Percentiles rank a stretch among this genome's conserved stretches.
phyloP scores from a whole-genome alignment of 2,888 invertebrate genomes.

The Asteroscopus sphinx region DNA sequence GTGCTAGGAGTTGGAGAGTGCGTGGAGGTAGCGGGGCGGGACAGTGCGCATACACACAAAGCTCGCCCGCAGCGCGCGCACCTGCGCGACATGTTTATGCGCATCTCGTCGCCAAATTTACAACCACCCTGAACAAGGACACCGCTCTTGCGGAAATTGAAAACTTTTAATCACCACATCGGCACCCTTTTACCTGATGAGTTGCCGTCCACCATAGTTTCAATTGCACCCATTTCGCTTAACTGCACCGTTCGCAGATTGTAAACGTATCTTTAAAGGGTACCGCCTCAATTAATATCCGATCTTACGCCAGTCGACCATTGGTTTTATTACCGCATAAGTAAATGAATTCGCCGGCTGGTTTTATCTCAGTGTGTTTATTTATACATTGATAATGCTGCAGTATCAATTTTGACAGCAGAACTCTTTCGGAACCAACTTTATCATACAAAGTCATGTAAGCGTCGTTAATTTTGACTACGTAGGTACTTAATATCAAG shows the following conservation, averaged over 20 bases:
- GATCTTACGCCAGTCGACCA: slow-evolving; percentile 61
- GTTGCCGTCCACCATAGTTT: slow-evolving; percentile 61
- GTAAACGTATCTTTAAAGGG: slow-evolving; percentile 70
- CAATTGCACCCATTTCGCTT: slow-evolving; percentile 47
- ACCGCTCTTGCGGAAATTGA: slow-evolving; percentile 75
- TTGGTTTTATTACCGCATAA: slow-evolving; percentile 62
- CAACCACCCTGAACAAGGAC: slow-evolving; percentile 62
- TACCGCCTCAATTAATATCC: slow-evolving; percentile 73
- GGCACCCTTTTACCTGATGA: slow-evolving; percentile 72
- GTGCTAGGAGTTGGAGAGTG: background rate
- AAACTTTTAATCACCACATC: slow-evolving; percentile 79
- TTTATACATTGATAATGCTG: slow-evolving; percentile 48
- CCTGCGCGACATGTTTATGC: slow-evolving; percentile 84
- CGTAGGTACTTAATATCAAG: slow-evolving; percentile 9
- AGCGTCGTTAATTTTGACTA: slow-evolving; percentile 32
- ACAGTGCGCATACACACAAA: slow-evolving; percentile 65
- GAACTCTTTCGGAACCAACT: slow-evolving; percentile 18
- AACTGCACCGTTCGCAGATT: slow-evolving; percentile 73
- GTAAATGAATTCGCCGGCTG: slow-evolving; percentile 55
- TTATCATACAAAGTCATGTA: slow-evolving; percentile 42
- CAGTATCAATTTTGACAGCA: slow-evolving; percentile 30
- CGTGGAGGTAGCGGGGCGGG: slow-evolving; percentile 36
- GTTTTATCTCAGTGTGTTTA: slow-evolving; percentile 59
- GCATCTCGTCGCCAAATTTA: slow-evolving; percentile 81
- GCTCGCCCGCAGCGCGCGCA: slow-evolving; percentile 73